Base-by-base conservation (phyloP, 2,797 vertebrate genomes). In the Cichlasoma orientale region DNA sequence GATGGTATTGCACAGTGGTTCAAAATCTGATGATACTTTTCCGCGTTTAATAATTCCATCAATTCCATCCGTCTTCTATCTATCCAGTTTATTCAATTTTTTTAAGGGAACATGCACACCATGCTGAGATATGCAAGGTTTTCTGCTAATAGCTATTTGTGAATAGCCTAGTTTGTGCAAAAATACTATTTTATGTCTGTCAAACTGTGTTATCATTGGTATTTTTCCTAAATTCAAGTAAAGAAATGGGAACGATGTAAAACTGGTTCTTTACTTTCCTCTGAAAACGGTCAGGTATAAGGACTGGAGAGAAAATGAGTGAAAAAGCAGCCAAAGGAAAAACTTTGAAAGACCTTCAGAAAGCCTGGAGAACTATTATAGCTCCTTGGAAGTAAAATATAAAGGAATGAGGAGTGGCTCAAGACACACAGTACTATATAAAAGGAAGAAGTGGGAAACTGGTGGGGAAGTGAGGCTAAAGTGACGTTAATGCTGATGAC, bases 381-480 rank as follows among this genome's bases (percentile, higher is more conserved):
- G 44, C 16, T 47, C 16, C 0, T 2, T 66, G 23, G 27, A 66
- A 66, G 23, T 16, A 66, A 47, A 3, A 66, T 63, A 66, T 47
- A 12, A 66, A 19, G 16, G 2, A 47, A 41, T 47, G 16, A 27
- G 41, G 41, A 18, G 38, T 66, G 23, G 16, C 23, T 47, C 9
- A 27, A 66, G 23, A 66, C 27, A 41, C 23, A 47, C 61, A 47
- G 18, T 19, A 47, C 23, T 47, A 11, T 36, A 70, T n/a, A 72
- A 75, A 77, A 75, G 33, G 52, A 41, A 80, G 74, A 36, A 70
- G 29, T 19, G n/a, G 50, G 53, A 73, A 66, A 74, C 18, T 1
- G 14, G 27, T 7, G 61, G 38, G 55, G 80, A 56, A 6, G 33
- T 31, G 3, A 47, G 52, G 61, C 27, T 27, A 56, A 2, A 16